Evolutionary conservation across 2,113 vertebrate genomes (phyloP).

Genomic region (Tapirus terrestris): DNA sequence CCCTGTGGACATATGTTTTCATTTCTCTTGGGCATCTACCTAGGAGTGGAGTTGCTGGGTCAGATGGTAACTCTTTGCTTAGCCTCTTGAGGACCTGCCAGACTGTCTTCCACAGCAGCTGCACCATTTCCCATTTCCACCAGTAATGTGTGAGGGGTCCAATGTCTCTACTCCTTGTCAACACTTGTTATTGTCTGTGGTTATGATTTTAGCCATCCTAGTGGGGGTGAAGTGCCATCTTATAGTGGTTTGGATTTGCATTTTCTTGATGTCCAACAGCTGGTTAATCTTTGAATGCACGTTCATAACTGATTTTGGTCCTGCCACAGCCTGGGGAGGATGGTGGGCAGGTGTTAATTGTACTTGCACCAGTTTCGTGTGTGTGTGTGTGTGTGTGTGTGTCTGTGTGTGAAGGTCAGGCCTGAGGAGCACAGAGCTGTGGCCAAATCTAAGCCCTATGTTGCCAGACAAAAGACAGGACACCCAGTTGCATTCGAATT

Average conservation of each 20-base stretch:
- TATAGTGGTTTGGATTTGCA: not conserved
- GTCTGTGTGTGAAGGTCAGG: not conserved
- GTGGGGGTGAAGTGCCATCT: not conserved
- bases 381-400: too few relatives aligned
- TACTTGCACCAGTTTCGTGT: not conserved
- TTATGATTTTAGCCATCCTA: not conserved
- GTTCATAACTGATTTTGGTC: not conserved
- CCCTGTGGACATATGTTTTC: not conserved
- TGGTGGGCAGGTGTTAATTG: not conserved
- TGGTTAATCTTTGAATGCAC: not conserved
- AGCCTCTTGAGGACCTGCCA: not conserved
- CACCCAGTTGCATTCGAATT: not conserved
- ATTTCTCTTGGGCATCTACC: not conserved
- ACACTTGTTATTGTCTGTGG: not conserved
- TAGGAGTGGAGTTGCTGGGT: not conserved
- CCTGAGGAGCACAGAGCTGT: not conserved
- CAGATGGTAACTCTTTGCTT: not conserved
- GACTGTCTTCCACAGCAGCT: not conserved
- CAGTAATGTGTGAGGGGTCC: not conserved
- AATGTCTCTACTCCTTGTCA: not conserved
- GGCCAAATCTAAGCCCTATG: not conserved
- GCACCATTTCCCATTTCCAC: fast-evolving
- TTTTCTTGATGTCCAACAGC: not conserved
- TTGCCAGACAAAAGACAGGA: not conserved
- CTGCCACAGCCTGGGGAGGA: not conserved